Conservation (phyloP, 1,140 invertebrate species). For the Gerris buenoi region DNA sequence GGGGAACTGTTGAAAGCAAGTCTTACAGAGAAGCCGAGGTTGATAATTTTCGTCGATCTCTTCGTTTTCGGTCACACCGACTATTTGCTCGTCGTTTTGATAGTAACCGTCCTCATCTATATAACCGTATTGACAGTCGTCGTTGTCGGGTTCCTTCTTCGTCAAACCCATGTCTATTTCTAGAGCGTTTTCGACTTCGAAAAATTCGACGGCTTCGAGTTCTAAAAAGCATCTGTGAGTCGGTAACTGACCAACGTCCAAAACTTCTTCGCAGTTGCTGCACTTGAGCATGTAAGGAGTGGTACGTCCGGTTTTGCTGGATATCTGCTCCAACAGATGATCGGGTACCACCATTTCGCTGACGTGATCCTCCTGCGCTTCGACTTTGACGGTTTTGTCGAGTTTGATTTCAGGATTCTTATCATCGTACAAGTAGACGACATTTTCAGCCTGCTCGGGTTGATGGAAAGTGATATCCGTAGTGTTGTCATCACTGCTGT, state of each 20-base stretch:
- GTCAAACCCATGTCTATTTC: not conserved
- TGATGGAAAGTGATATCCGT: not conserved
- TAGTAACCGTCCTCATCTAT: not conserved
- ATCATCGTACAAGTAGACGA: not conserved
- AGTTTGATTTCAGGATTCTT: not conserved
- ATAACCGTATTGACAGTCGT: not conserved
- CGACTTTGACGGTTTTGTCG: not conserved
- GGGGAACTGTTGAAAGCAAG: slow-evolving; percentile 11
- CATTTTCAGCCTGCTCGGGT: not conserved
- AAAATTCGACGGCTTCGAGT: slow-evolving; percentile 6
- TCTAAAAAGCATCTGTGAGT: slow-evolving; percentile 9
- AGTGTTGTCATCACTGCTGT: not conserved
- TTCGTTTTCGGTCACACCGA: not conserved
- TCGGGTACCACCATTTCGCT: not conserved
- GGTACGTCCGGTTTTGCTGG: not conserved
- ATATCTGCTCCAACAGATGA: slow-evolving; percentile 2
- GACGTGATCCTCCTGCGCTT: not conserved
- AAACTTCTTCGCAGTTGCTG: slow-evolving; percentile 9
- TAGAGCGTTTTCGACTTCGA: slow-evolving; percentile 5
- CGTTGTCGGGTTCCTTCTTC: not conserved
- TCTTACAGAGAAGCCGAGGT: slow-evolving; percentile 7
- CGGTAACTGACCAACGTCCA: slow-evolving; percentile 5
- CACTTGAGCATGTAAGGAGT: slow-evolving; percentile 5
- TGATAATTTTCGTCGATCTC: not conserved
- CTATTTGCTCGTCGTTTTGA: not conserved